Percentiles rank a stretch among this genome's conserved stretches.
Evolutionary conservation across 2,797 vertebrate genomes (phyloP).

Genomic region (Darevskia mixta): DNA sequence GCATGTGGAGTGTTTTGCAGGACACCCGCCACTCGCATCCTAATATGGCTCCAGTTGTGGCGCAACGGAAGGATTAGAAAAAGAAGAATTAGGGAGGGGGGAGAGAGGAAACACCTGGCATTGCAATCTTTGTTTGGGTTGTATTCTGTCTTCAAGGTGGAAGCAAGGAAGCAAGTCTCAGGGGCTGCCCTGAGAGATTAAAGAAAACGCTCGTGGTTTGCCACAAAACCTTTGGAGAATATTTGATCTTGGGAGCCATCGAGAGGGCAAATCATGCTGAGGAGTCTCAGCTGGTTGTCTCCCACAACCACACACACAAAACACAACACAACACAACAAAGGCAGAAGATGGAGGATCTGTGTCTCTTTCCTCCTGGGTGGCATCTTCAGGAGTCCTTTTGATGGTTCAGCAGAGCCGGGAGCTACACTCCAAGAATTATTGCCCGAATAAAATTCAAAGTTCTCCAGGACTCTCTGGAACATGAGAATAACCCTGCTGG

Average conservation of each 20-base stretch:
- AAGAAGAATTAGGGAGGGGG: too few species aligned
- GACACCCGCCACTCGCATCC: not conserved
- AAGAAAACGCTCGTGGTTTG: not conserved
- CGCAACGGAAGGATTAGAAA: not conserved
- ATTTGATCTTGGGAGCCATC: not conserved
- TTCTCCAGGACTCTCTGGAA: too few species aligned
- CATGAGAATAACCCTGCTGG: too few species aligned
- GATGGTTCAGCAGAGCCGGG: not conserved
- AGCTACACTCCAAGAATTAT: too few species aligned
- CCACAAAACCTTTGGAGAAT: not conserved
- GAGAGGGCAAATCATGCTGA: not conserved
- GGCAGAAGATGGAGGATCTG: not conserved
- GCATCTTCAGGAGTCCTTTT: too few species aligned
- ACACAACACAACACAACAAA: not conserved
- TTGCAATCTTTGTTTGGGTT: slow-evolving; percentile 26
- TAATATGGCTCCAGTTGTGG: not conserved
- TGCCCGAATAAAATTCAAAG: too few species aligned
- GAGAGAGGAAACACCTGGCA: too few species aligned
- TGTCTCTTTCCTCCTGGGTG: not conserved
- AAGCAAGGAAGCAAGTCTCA: slow-evolving; percentile 12
- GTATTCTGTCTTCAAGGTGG: rapidly evolving
- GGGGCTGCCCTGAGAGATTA: slow-evolving; percentile 13
- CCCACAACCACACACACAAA: not conserved
- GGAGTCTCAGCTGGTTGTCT: not conserved
- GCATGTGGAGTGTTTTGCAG: not conserved